Conservation (phyloP, 2,888 invertebrate genomes). For the Stenichneumon culpator region DNA sequence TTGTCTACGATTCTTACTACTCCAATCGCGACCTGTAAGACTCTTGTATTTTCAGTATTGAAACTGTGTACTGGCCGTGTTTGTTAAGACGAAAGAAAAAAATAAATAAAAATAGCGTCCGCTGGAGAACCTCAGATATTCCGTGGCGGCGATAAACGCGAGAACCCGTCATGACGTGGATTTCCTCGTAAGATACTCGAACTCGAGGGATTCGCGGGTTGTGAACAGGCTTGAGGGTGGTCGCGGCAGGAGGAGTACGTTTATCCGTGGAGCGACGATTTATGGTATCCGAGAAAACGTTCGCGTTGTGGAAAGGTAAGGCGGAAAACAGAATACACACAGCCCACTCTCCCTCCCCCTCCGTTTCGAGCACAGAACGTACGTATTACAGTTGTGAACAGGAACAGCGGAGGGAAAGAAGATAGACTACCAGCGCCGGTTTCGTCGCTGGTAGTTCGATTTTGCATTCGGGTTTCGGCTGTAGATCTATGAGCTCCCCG, state of each 20-base stretch:
- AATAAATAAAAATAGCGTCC: conserved; percentile 9
- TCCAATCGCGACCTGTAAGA: not conserved
- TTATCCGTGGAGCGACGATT: conserved; percentile 62
- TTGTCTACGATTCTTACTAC: not conserved
- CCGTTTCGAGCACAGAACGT: conserved; percentile 27
- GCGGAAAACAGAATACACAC: conserved; percentile 58
- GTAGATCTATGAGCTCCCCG: conserved; percentile 36
- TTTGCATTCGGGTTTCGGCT: conserved; percentile 57
- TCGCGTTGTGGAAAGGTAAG: conserved; percentile 52
- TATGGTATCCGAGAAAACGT: conserved; percentile 53
- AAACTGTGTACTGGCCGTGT: not conserved
- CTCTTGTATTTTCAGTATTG: not conserved
- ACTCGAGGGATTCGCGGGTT: conserved; percentile 27
- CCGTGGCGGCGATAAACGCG: conserved; percentile 40
- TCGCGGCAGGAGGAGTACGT: conserved; percentile 48
- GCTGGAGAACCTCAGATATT: conserved; percentile 25
- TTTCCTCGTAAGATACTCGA: conserved; percentile 53
- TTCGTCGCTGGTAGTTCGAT: conserved; percentile 48
- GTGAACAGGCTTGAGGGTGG: conserved; percentile 12
- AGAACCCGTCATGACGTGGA: conserved; percentile 31
- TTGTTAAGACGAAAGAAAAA: conserved; percentile 10
- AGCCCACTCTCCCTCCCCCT: not conserved
- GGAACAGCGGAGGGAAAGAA: conserved; percentile 32
- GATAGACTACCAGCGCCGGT: conserved; percentile 28
- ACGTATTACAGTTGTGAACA: conserved; percentile 55